phyloP scores from a whole-genome alignment of 2,888 invertebrate genomes.

The Philereme vetulata region DNA sequence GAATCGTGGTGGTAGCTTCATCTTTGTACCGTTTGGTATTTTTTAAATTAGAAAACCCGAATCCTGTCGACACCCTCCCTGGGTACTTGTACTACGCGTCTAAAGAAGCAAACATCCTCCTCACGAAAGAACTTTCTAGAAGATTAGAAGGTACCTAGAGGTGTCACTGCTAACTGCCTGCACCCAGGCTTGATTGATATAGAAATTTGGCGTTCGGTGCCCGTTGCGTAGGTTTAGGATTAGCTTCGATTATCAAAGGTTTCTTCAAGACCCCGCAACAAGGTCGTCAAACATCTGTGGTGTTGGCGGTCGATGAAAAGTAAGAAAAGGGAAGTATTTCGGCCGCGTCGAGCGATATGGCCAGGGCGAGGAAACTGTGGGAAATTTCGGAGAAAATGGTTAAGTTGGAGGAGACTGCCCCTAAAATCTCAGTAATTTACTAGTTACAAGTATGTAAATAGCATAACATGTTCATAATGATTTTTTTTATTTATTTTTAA shows the following conservation, averaged over 20 bases:
- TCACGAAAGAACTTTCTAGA: too few relatives aligned
- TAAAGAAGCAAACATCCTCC: too few relatives aligned
- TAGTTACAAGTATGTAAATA: too few relatives aligned
- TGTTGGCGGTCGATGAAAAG: conserved; percentile 90
- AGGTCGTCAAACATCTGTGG: conserved; percentile 91
- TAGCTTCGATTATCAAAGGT: conserved; percentile 86
- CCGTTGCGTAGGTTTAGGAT: conserved; percentile 87
- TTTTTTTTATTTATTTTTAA: too few relatives aligned
- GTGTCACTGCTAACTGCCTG: conserved; percentile 92
- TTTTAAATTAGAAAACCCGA: too few relatives aligned
- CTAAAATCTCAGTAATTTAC: conserved; percentile 78
- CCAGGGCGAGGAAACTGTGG: conserved; percentile 92
- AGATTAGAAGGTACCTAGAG: conserved; percentile 91
- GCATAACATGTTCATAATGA: too few relatives aligned
- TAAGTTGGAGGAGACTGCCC: conserved; percentile 87
- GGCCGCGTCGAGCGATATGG: conserved; percentile 85
- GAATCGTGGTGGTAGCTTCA: too few relatives aligned
- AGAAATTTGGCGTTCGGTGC: conserved; percentile 92
- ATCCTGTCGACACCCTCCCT: too few relatives aligned
- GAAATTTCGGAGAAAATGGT: conserved; percentile 90
- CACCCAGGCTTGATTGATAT: conserved; percentile 94
- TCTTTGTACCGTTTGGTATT: too few relatives aligned
- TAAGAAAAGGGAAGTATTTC: conserved; percentile 85
- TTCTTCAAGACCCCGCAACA: conserved; percentile 90
- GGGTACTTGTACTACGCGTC: too few relatives aligned